phyloP scores from a whole-genome alignment of 2,797 vertebrate genomes.

The Holocentrus rufus region DNA sequence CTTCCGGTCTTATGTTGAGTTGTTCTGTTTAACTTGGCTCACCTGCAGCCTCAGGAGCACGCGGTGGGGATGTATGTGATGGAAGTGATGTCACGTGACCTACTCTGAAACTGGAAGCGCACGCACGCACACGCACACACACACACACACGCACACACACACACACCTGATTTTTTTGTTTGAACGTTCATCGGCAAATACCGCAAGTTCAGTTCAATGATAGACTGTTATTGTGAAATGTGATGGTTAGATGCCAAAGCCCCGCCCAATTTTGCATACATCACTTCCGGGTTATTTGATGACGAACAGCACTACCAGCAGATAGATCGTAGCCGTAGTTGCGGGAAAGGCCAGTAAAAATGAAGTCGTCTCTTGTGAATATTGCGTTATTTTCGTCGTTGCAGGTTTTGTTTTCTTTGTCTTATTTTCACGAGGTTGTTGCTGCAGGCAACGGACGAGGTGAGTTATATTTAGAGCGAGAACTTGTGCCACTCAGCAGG shows the following conservation, averaged over 20 bases:
- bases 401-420: slow-evolving; percentile 67
- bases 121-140: background rate
- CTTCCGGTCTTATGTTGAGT: slow-evolving; percentile 20
- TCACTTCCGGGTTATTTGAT: slow-evolving; percentile 63
- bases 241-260: background rate
- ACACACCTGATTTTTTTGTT: no score
- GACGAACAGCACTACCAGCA: background rate
- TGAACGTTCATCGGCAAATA: no score
- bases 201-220: background rate
- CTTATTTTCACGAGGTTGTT: slow-evolving; percentile 59
- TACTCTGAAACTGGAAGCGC: no score
- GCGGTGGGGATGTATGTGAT: slow-evolving; percentile 71
- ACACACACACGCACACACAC: slow-evolving; percentile 3
- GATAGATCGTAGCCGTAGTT: slow-evolving; percentile 9
- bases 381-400: slow-evolving; percentile 65
- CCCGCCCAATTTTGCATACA: background rate
- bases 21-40: slow-evolving; percentile 51
- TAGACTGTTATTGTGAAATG: slow-evolving; percentile 63
- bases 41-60: slow-evolving; percentile 51
- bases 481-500: background rate
- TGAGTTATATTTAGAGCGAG: slow-evolving; percentile 55
- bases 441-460: slow-evolving; percentile 74
- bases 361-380: slow-evolving; percentile 66
- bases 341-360: slow-evolving; percentile 52
- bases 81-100: no score